phyloP scores from a whole-genome alignment of 2,888 invertebrate species.

The Polydesmus complanatus region DNA sequence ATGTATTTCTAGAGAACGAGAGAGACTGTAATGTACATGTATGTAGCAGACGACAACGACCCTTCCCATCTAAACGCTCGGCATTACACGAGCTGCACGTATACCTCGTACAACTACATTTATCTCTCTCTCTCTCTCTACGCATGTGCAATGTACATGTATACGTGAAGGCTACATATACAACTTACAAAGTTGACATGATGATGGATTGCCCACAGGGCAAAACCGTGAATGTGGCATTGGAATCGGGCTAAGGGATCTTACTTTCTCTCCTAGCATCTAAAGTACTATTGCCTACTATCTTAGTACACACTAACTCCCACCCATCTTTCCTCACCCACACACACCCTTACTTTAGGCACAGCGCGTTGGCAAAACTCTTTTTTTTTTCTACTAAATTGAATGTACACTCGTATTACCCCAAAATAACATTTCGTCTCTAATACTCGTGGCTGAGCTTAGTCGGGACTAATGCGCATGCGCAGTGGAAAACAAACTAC shows the following conservation, averaged over 20 bases:
- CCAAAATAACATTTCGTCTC: too few species aligned
- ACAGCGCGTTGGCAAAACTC: too few species aligned
- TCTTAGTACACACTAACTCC: not conserved
- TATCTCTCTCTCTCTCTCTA: not conserved
- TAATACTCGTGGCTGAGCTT: too few species aligned
- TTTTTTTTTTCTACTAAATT: too few species aligned
- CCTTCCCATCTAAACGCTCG: not conserved
- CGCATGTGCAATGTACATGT: not conserved
- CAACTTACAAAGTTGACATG: not conserved
- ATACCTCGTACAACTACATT: too few species aligned
- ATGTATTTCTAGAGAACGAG: not conserved
- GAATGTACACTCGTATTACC: too few species aligned
- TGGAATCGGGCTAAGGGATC: not conserved
- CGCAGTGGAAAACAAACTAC: too few species aligned
- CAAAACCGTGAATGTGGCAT: not conserved
- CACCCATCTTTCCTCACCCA: not conserved
- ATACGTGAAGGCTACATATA: not conserved
- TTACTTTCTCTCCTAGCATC: not conserved
- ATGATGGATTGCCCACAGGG: conserved; percentile 4
- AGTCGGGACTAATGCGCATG: not conserved
- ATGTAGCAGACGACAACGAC: not conserved
- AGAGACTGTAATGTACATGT: not conserved
- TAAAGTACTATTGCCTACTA: not conserved
- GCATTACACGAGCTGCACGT: not conserved
- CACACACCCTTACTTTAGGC: not conserved